These are phyloP conservation scores for Keiferia lycopersicella DNA, from an alignment of 2,888 invertebrate species.

Conservation along the genomic window DNA sequence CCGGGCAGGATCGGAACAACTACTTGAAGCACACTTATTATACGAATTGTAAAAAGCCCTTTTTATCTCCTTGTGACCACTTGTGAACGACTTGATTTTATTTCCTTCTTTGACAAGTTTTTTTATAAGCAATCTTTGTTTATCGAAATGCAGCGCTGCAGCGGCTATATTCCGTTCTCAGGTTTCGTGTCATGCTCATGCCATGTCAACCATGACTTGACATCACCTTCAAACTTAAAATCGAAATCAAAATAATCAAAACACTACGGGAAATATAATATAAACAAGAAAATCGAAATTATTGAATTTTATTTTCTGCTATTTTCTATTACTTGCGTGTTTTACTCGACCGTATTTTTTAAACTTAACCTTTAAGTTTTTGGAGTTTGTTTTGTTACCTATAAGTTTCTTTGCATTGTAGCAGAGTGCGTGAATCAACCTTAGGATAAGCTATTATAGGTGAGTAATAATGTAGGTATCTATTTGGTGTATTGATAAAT, in stretches of 20 bases:
- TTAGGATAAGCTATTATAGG: too few species aligned
- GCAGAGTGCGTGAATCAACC: too few species aligned
- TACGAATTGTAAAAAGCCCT: too few species aligned
- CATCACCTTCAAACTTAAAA: background rate
- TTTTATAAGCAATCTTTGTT: background rate
- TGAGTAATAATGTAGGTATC: too few species aligned
- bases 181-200: background rate
- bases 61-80: too few species aligned
- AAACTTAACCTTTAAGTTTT: background rate
- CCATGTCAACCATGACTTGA: background rate
- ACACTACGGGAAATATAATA: background rate
- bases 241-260: conserved; percentile 3
- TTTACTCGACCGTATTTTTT: background rate
- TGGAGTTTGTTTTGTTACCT: background rate
- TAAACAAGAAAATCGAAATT: background rate
- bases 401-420: too few species aligned
- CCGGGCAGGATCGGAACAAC: too few species aligned
- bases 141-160: background rate
- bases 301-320: background rate
- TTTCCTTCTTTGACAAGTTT: background rate
- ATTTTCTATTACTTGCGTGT: background rate
- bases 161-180: background rate
- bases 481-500: too few species aligned
- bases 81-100: too few species aligned
- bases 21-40: too few species aligned